phyloP scores from a whole-genome alignment of 92 coral and sea anemone genomes.

The Actinernus sp. region DNA sequence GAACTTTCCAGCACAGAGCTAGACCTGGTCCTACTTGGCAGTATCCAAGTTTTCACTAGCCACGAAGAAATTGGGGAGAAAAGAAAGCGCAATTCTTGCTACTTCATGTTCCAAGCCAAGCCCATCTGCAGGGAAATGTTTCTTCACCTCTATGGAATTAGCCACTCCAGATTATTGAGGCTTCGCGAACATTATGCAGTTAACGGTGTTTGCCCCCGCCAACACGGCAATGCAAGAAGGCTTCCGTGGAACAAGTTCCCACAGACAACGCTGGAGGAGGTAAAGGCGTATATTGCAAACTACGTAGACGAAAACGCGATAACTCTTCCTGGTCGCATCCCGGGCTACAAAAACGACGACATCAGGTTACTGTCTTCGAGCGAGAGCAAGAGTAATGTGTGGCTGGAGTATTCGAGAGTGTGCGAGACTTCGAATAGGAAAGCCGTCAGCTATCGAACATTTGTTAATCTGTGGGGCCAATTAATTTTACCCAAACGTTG shows the following conservation, averaged over 20 bases:
- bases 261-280: conserved; percentile 14
- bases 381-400: conserved; percentile 37
- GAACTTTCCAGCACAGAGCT: conserved; percentile 52
- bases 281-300: conserved; percentile 18
- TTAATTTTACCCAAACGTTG: conserved; percentile 48
- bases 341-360: conserved; percentile 33
- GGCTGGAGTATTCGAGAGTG: conserved; percentile 34
- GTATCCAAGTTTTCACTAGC: conserved; percentile 56
- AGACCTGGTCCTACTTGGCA: conserved; percentile 59
- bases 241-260: conserved; percentile 16
- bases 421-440: conserved; percentile 41
- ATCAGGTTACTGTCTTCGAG: conserved; percentile 24
- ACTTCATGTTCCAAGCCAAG: conserved; percentile 19
- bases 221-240: conserved; percentile 27
- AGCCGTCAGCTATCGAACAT: conserved; percentile 47
- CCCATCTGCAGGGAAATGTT: conserved; percentile 58
- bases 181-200: conserved; percentile 51
- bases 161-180: conserved; percentile 46
- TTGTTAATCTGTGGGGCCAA: conserved; percentile 38
- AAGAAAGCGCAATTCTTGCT: conserved; percentile 34
- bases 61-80: conserved; percentile 48
- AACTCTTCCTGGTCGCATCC: no score
- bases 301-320: conserved; percentile 35
- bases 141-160: no score
- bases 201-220: conserved; percentile 15